A percentile compares a stretch with the other conserved stretches of the same genome.
Evolutionary conservation across 2,113 vertebrate species (phyloP).

Genomic region (Cheilinus undulatus): DNA sequence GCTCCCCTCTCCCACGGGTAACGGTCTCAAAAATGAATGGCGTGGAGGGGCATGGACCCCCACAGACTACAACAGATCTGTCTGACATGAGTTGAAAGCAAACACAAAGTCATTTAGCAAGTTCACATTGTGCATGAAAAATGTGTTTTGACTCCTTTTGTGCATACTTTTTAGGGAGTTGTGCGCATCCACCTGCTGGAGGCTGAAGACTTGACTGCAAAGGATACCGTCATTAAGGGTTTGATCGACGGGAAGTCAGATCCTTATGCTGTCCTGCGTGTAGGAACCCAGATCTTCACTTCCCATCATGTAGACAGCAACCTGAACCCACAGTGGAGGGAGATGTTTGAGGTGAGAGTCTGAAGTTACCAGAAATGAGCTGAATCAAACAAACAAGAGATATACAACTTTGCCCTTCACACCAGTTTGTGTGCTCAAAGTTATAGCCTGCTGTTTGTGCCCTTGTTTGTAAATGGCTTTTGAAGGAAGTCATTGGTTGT

Average conservation of each 20-base stretch:
- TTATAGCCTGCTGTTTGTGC: slow-evolving; percentile 12
- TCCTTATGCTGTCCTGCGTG: slow-evolving; percentile 90
- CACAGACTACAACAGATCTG: slow-evolving; percentile 12
- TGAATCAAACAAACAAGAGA: background rate
- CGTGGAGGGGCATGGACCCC: slow-evolving; percentile 21
- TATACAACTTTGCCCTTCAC: slow-evolving; percentile 2
- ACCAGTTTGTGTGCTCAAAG: background rate
- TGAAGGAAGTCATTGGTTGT: background rate
- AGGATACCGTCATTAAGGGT: slow-evolving; percentile 92
- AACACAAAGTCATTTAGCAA: slow-evolving; percentile 24
- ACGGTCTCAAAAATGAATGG: slow-evolving; percentile 51
- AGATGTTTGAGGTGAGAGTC: slow-evolving; percentile 92
- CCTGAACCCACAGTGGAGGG: slow-evolving; percentile 92
- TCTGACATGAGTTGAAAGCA: slow-evolving; percentile 20
- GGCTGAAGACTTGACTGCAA: slow-evolving; percentile 88
- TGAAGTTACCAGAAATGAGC: background rate
- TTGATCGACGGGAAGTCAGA: slow-evolving; percentile 93
- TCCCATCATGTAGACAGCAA: slow-evolving; percentile 90
- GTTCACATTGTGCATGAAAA: slow-evolving; percentile 13
- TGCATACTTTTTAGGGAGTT: slow-evolving; percentile 84
- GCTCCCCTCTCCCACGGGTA: slow-evolving; percentile 95
- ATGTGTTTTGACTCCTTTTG: slow-evolving; percentile 7
- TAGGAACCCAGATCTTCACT: slow-evolving; percentile 92
- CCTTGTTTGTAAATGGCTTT: slow-evolving; percentile 1
- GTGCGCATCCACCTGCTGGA: slow-evolving; percentile 91